Percentiles rank a stretch among this genome's conserved stretches.
Evolutionary conservation across 35 echinoderm and acorn worm genomes (phyloP).

Genomic region (Holothuria glaberrima): DNA sequence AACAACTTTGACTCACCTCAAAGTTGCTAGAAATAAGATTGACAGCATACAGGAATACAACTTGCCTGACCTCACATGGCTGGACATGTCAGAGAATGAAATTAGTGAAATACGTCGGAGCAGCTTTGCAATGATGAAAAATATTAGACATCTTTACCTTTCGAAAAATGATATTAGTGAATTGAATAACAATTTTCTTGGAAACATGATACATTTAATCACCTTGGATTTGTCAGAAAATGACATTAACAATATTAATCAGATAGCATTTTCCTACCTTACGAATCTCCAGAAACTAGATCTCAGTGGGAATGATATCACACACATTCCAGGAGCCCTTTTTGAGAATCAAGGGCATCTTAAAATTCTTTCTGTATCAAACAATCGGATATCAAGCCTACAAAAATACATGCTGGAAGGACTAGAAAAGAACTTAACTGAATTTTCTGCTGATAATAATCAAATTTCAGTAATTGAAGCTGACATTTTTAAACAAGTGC

Average conservation of each 20-base stretch:
- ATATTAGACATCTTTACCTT: constrained; percentile 1
- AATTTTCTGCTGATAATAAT: not conserved
- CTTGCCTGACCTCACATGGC: not conserved
- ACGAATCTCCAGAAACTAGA: not conserved
- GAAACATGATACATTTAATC: not conserved
- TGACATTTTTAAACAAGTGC: not conserved
- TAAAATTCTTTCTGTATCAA: not conserved
- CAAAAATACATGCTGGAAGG: not conserved
- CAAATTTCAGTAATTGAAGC: not conserved
- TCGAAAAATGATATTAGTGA: not conserved
- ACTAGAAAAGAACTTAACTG: not conserved
- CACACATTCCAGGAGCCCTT: too few relatives aligned
- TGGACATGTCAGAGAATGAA: not conserved
- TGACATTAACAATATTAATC: not conserved
- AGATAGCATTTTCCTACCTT: not conserved
- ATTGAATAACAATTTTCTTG: constrained; percentile 4
- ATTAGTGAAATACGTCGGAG: not conserved
- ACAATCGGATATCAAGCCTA: not conserved
- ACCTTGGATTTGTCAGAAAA: constrained; percentile 12
- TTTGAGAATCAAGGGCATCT: not conserved
- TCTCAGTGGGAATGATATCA: not conserved
- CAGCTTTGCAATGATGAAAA: not conserved
- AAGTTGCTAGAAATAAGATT: not conserved
- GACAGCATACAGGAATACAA: not conserved
- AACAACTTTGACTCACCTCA: not conserved